These are phyloP conservation scores for Aleiodes sp. DNA, from an alignment of 1,140 invertebrate genomes.

Conservation along the genomic window DNA sequence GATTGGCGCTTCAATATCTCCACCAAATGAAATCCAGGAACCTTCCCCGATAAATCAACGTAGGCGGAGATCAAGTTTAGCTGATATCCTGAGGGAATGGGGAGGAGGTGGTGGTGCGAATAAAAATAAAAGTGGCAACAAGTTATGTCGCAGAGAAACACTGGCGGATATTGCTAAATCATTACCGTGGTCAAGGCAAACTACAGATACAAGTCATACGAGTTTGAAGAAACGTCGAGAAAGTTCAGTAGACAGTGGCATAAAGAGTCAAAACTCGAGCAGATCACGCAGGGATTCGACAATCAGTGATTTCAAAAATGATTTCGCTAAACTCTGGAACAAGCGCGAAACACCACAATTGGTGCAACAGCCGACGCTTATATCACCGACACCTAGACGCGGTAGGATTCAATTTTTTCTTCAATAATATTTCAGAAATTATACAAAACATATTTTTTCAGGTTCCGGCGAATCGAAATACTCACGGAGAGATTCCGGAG, in stretches of 20 bases:
- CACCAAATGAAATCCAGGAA: constrained; percentile 76
- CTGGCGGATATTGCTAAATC: constrained; percentile 81
- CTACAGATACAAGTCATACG: constrained; percentile 64
- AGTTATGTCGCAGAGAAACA: constrained; percentile 82
- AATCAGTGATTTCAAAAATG: constrained; percentile 75
- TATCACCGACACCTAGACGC: constrained; percentile 57
- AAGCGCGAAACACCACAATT: constrained; percentile 53
- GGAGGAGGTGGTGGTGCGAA: constrained; percentile 74
- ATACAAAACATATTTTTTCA: constrained; percentile 25
- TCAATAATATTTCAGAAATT: neutral
- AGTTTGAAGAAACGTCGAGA: constrained; percentile 75
- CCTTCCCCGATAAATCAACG: constrained; percentile 73
- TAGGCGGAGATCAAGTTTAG: constrained; percentile 82
- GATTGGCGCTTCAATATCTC: constrained; percentile 81
- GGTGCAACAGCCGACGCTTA: constrained; percentile 63
- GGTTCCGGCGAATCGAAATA: constrained; percentile 60
- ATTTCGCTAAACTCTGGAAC: constrained; percentile 76
- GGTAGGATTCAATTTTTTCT: constrained; percentile 47
- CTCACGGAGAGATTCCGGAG: constrained; percentile 71
- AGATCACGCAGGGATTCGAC: constrained; percentile 77
- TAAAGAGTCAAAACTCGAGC: constrained; percentile 74
- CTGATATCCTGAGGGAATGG: constrained; percentile 88
- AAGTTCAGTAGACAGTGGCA: constrained; percentile 84
- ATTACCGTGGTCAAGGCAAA: constrained; percentile 74
- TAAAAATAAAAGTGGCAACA: constrained; percentile 71